A percentile compares a stretch with the other conserved stretches of the same genome.
phyloP scores from a whole-genome alignment of 37 sponge, comb jelly and placozoan genomes.

The Geodia barretti region DNA sequence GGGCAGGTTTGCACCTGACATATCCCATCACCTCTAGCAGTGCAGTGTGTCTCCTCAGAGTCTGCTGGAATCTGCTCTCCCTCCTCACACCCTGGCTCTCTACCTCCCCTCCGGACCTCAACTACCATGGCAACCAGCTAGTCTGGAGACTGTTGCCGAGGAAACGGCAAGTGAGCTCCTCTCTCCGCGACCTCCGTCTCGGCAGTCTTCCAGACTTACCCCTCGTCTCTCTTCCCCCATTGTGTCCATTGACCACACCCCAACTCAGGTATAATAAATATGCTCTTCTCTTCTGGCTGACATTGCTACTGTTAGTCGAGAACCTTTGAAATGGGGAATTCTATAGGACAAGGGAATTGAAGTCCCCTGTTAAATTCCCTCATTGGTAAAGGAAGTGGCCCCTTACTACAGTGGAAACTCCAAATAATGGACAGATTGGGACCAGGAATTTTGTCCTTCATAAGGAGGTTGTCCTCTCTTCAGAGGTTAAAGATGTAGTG shows the following conservation, averaged over 20 bases:
- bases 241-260: conserved; percentile 61
- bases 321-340: no score
- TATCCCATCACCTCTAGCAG: no score
- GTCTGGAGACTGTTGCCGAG: conserved; percentile 72
- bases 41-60: not conserved
- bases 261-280: not conserved
- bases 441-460: no score
- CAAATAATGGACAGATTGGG: no score
- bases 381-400: no score
- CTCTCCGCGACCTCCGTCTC: conserved; percentile 41
- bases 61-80: not conserved
- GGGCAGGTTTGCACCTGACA: no score
- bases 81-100: not conserved
- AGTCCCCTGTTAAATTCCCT: no score
- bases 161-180: conserved; percentile 80
- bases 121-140: not conserved
- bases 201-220: not conserved
- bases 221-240: conserved; percentile 73
- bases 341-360: no score
- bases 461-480: no score
- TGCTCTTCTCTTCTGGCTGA: not conserved
- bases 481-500: no score
- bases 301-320: no score
- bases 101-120: not conserved
- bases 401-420: no score